A percentile compares a stretch with the other conserved stretches of the same genome.
phyloP scores from a whole-genome alignment of 2,797 vertebrate genomes.

The Cyprinella venusta region DNA sequence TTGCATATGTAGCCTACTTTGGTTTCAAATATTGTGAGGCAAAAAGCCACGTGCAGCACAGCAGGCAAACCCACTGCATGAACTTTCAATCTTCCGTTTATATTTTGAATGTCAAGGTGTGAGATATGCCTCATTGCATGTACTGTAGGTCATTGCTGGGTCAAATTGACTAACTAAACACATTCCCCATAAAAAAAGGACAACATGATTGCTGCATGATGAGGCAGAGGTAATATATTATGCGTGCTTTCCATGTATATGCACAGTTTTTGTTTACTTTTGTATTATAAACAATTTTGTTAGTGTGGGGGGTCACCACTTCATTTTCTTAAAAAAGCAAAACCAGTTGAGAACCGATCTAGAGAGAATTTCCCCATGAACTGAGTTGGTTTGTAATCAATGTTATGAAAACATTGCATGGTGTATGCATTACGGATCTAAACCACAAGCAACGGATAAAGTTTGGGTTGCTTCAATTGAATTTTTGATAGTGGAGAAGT shows the following conservation, averaged over 20 bases:
- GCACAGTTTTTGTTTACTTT: conserved; percentile 1
- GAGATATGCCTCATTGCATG: background rate
- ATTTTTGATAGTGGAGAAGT: conserved; percentile 21
- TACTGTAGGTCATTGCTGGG: conserved; percentile 13
- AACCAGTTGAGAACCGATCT: background rate
- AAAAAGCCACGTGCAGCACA: background rate
- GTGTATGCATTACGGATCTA: background rate
- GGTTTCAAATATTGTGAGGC: background rate
- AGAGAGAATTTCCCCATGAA: background rate
- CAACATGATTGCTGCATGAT: conserved; percentile 9
- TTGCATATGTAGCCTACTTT: background rate
- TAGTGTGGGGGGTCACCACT: background rate
- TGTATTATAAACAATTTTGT: background rate
- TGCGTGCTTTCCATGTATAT: conserved; percentile 3
- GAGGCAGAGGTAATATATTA: background rate
- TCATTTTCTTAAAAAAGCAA: background rate
- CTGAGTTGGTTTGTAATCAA: background rate
- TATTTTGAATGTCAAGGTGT: conserved; percentile 10
- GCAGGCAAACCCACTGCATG: background rate
- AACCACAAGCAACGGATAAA: background rate
- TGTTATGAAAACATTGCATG: background rate
- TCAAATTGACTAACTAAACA: conserved; percentile 16
- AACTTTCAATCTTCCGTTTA: conserved; percentile 9
- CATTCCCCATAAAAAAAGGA: conserved; percentile 14
- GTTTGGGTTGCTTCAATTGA: background rate